Evolutionary conservation across 2,888 invertebrate genomes (phyloP).

Genomic region (Parelbella ahira): DNA sequence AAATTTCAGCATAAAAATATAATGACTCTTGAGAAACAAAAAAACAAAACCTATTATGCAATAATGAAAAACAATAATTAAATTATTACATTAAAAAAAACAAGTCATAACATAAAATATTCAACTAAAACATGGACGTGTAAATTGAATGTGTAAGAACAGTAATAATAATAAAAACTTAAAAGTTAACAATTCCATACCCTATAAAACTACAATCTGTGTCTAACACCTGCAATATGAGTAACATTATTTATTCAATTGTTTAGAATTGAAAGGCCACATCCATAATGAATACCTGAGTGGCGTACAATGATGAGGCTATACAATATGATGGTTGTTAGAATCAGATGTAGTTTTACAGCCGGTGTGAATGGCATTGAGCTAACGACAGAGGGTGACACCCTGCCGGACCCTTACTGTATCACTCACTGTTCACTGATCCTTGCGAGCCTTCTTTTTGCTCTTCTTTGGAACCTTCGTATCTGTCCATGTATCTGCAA

Average conservation of each 20-base stretch:
- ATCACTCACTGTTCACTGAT: slow-evolving; percentile 79
- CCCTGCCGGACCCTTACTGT: slow-evolving; percentile 48
- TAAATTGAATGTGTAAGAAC: slow-evolving; percentile 70
- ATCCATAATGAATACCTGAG: too few species aligned
- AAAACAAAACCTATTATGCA: slow-evolving; percentile 66
- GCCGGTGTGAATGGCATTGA: slow-evolving; percentile 67
- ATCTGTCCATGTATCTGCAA: slow-evolving; percentile 87
- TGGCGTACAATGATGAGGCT: too few species aligned
- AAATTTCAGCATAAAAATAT: slow-evolving; percentile 47
- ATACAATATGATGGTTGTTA: slow-evolving; percentile 11
- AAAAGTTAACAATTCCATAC: slow-evolving; percentile 62
- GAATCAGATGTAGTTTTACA: slow-evolving; percentile 49
- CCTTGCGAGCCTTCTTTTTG: slow-evolving; percentile 89
- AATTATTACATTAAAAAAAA: slow-evolving; percentile 73
- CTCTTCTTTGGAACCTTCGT: slow-evolving; percentile 86
- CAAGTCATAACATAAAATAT: slow-evolving; percentile 76
- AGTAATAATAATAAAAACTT: slow-evolving; percentile 53
- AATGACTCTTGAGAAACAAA: slow-evolving; percentile 57
- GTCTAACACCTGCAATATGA: slow-evolving; percentile 12
- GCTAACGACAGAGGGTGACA: slow-evolving; percentile 54
- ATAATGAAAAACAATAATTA: slow-evolving; percentile 63
- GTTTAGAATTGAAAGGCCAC: slow-evolving; percentile 22
- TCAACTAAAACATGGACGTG: slow-evolving; percentile 78
- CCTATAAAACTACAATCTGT: slow-evolving; percentile 67
- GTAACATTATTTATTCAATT: slow-evolving; percentile 27